These are phyloP conservation scores for Crotalus tigris DNA, from an alignment of 2,113 vertebrate species.

Conservation along the genomic window DNA sequence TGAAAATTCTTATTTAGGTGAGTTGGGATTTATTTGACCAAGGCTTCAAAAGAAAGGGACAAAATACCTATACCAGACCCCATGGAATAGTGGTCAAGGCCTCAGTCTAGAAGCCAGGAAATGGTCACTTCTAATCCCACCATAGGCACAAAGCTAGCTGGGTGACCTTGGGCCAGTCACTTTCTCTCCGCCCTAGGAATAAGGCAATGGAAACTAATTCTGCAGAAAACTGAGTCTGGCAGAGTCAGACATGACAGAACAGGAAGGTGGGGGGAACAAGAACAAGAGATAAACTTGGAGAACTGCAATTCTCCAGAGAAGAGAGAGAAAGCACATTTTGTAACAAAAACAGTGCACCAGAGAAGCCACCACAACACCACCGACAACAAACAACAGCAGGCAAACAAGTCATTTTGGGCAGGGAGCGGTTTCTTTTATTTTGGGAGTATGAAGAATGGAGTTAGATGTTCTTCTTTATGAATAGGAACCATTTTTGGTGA, in stretches of 20 bases:
- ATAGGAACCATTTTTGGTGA: not conserved
- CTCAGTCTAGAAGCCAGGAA: not conserved
- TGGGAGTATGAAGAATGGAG: not conserved
- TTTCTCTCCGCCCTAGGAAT: not conserved
- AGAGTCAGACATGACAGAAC: not conserved
- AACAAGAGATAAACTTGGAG: constrained; percentile 25
- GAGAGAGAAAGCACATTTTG: not conserved
- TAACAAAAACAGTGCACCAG: not conserved
- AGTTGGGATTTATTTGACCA: constrained; percentile 22
- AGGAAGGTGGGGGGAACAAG: not conserved
- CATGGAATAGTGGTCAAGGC: not conserved
- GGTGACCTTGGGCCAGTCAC: not conserved
- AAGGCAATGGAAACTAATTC: not conserved
- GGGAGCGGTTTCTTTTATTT: not conserved
- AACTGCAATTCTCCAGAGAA: constrained; percentile 14
- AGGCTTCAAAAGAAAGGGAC: not conserved
- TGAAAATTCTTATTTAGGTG: not conserved
- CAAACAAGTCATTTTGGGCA: not conserved
- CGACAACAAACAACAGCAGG: not conserved
- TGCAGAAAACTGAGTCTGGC: not conserved
- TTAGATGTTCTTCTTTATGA: not conserved
- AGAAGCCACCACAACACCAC: not conserved
- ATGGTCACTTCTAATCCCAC: not conserved
- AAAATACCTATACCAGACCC: not conserved
- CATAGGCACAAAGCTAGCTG: too few species aligned